These are phyloP conservation scores for Saimiri boliviensis DNA, from an alignment of 2,113 vertebrate species.

Conservation along the genomic window DNA sequence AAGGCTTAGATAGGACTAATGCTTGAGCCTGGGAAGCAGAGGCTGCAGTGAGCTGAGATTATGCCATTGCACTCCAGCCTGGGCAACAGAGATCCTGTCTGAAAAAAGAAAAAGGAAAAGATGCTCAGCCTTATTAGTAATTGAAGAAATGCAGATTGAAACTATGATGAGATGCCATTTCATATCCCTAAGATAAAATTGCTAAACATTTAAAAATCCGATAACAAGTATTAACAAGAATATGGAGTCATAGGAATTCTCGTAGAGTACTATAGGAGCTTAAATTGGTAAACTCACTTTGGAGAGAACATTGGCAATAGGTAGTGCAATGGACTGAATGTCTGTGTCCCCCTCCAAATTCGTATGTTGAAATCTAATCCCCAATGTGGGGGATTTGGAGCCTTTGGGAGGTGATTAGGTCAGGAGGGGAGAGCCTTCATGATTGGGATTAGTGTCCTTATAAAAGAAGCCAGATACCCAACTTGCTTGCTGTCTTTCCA, in stretches of 20 bases:
- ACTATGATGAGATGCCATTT: background rate
- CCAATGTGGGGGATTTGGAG: background rate
- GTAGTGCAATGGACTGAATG: background rate
- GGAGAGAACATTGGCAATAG: background rate
- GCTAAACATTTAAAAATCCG: background rate
- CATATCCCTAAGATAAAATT: background rate
- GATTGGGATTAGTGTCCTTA: background rate
- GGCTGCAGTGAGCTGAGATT: too few relatives aligned
- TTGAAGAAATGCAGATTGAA: slow-evolving; percentile 5
- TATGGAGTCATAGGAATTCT: background rate
- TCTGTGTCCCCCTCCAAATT: background rate
- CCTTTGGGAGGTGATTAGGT: background rate
- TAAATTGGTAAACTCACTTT: background rate
- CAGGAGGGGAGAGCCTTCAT: background rate
- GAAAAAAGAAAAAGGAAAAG: background rate
- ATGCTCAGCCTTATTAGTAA: background rate
- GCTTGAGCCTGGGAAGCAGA: too few relatives aligned
- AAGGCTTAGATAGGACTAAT: too few relatives aligned
- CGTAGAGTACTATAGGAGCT: background rate
- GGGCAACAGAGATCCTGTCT: too few relatives aligned
- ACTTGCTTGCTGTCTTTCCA: background rate
- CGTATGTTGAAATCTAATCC: background rate
- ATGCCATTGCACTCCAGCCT: too few relatives aligned
- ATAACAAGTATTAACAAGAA: background rate
- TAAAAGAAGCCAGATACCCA: background rate